These are phyloP conservation scores for Sialia sialis DNA, from an alignment of 2,113 vertebrate genomes.

Conservation along the genomic window DNA sequence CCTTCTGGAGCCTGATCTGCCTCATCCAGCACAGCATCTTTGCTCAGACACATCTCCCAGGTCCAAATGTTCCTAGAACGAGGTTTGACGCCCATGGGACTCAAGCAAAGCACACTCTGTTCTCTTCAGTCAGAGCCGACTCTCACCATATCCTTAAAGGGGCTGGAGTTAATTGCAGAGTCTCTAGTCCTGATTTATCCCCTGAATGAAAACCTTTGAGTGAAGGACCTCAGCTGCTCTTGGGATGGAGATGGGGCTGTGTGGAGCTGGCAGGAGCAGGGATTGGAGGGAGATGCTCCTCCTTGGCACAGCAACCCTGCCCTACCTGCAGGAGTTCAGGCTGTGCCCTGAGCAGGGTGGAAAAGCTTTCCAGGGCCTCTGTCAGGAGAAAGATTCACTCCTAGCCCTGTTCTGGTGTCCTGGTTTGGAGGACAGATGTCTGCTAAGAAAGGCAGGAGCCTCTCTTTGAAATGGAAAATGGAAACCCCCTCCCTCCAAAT, in stretches of 20 bases:
- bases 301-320: neutral
- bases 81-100: neutral
- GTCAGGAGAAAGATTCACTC: neutral
- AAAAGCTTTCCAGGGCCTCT: neutral
- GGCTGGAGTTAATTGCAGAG: neutral
- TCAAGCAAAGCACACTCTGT: neutral
- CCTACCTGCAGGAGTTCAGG: neutral
- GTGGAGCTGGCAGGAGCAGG: neutral
- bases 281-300: neutral
- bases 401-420: neutral
- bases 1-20: neutral
- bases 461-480: too few relatives aligned
- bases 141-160: neutral
- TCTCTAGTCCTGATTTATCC: neutral
- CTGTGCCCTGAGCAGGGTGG: neutral
- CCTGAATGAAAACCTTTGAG: neutral
- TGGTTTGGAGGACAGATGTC: too few relatives aligned
- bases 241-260: neutral
- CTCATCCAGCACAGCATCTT: neutral
- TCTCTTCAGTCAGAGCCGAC: neutral
- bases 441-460: too few relatives aligned
- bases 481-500: too few relatives aligned
- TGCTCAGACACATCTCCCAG: neutral
- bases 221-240: neutral
- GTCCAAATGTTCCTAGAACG: neutral